Conservation (phyloP, 2,113 vertebrate genomes). For the Murina feae region DNA sequence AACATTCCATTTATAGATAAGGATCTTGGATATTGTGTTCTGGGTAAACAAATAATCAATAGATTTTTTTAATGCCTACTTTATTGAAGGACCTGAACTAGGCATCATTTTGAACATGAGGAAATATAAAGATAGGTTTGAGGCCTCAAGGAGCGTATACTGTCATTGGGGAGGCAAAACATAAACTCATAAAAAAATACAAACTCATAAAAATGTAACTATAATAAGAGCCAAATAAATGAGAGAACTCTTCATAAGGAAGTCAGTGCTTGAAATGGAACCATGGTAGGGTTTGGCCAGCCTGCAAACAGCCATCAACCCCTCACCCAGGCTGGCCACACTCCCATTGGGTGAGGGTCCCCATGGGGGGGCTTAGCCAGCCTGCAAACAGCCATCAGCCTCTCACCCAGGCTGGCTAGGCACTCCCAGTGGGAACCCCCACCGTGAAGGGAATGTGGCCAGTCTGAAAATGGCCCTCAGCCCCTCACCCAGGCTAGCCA, state of each 20-base stretch:
- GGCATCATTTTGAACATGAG: background rate
- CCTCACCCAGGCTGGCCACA: too few relatives aligned
- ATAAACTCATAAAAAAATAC: background rate
- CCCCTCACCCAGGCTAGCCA: too few relatives aligned
- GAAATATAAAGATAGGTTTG: background rate
- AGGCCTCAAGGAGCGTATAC: background rate
- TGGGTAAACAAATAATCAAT: conserved; percentile 17
- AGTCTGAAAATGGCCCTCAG: too few relatives aligned
- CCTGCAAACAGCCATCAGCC: too few relatives aligned
- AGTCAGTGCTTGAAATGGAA: background rate
- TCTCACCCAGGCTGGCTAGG: too few relatives aligned
- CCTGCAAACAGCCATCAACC: too few relatives aligned
- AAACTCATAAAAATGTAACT: background rate
- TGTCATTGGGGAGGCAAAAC: background rate
- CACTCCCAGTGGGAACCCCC: too few relatives aligned
- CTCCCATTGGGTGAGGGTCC: too few relatives aligned
- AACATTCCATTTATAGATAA: conserved; percentile 8
- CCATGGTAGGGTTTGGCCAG: background rate
- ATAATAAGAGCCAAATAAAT: background rate
- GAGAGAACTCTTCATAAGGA: background rate
- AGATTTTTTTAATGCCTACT: background rate
- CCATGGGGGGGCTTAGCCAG: too few relatives aligned
- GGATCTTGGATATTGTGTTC: background rate
- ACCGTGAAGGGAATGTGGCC: too few relatives aligned
- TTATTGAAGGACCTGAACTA: background rate